These are phyloP conservation scores for Pseudolaguvia tuberculata DNA, from an alignment of 2,113 vertebrate species.

Conservation along the genomic window DNA sequence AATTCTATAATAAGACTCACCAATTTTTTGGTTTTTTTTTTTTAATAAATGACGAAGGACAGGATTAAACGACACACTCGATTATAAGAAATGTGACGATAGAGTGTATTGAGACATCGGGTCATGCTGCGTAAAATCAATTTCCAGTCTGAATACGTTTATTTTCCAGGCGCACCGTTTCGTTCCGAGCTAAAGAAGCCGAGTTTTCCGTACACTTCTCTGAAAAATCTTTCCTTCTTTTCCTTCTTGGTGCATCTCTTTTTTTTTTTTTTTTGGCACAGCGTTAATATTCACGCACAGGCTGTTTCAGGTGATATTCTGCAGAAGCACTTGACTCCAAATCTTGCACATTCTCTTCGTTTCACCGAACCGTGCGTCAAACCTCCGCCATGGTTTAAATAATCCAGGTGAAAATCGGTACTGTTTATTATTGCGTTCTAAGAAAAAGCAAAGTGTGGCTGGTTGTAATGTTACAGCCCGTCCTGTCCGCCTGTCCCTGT, in stretches of 20 bases:
- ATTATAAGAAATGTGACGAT: constrained; percentile 30
- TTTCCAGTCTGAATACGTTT: neutral
- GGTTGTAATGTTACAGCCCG: constrained; percentile 60
- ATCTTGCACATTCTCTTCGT: constrained; percentile 6
- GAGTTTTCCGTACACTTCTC: constrained; percentile 15
- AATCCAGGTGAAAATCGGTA: constrained; percentile 11
- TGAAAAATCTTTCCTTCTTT: neutral
- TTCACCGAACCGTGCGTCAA: neutral
- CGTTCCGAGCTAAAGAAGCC: constrained; percentile 6
- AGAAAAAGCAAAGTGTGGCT: constrained; percentile 41
- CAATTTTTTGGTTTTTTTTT: neutral
- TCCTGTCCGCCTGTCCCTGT: constrained; percentile 57
- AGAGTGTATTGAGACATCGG: neutral
- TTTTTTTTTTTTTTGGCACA: neutral
- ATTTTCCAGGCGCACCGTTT: neutral
- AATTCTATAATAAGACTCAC: neutral
- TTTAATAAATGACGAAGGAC: neutral
- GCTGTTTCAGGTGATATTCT: constrained; percentile 10
- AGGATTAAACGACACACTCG: constrained; percentile 52
- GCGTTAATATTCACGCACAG: neutral
- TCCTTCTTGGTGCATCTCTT: neutral
- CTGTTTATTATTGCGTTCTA: constrained; percentile 6
- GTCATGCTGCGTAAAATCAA: constrained; percentile 7
- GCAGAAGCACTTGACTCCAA: constrained; percentile 11
- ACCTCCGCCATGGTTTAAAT: constrained; percentile 2